Conservation (phyloP, 2,797 vertebrate genomes). For the Lacerta agilis region DNA sequence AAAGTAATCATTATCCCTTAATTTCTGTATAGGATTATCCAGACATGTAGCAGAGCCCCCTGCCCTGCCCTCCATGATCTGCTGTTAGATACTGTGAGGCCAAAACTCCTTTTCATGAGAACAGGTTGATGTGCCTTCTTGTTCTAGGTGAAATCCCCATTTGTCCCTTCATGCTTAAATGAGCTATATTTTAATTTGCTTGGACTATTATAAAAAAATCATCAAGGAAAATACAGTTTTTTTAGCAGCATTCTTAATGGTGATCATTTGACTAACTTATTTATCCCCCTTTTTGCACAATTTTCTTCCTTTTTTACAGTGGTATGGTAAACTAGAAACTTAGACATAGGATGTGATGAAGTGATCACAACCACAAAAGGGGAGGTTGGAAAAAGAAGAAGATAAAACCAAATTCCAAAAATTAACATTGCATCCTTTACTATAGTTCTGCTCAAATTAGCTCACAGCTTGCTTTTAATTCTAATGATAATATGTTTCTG, state of each 20-base stretch:
- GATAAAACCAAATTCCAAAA: background rate
- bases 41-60: background rate
- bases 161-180: background rate
- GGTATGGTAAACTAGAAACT: background rate
- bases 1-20: background rate
- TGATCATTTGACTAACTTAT: too few relatives aligned
- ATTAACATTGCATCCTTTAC: background rate
- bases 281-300: too few relatives aligned
- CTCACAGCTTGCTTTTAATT: background rate
- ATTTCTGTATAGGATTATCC: background rate
- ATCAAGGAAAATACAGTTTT: background rate
- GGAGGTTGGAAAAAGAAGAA: too few relatives aligned
- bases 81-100: too few relatives aligned
- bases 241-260: background rate
- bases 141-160: background rate
- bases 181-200: background rate
- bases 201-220: background rate
- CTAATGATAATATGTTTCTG: background rate
- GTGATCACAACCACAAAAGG: background rate
- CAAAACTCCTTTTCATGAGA: too few relatives aligned
- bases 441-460: background rate
- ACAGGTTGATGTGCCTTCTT: too few relatives aligned
- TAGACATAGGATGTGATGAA: background rate
- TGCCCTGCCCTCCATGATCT: too few relatives aligned
- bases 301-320: too few relatives aligned